Conservation (phyloP, 2,113 vertebrate species). For the Dicrurus megarhynchus region DNA sequence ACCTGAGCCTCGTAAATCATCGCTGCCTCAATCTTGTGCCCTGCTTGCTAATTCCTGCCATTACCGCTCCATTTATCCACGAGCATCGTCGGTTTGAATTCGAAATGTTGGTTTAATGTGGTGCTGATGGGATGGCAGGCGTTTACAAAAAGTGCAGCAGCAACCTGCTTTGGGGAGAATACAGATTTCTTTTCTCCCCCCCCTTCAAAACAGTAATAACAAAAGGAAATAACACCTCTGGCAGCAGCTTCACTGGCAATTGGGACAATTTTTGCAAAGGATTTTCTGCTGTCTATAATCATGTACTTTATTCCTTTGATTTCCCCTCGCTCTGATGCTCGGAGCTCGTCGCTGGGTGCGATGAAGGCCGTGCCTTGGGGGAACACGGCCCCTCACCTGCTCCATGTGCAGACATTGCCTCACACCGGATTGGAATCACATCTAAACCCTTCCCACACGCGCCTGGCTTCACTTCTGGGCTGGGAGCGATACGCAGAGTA, state of each 20-base stretch:
- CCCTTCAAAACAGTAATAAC: not conserved
- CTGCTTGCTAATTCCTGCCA: constrained; percentile 45
- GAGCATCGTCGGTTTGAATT: not conserved
- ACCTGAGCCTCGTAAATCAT: constrained; percentile 42
- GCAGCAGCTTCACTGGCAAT: constrained; percentile 22
- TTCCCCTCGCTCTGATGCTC: not conserved
- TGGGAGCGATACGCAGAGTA: accelerated
- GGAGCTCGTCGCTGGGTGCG: not conserved
- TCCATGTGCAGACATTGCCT: not conserved
- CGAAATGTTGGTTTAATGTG: constrained; percentile 25
- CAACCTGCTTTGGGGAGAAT: not conserved
- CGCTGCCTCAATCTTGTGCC: not conserved
- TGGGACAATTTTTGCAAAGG: not conserved
- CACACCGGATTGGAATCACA: accelerated
- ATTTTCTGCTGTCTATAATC: not conserved
- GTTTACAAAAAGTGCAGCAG: not conserved
- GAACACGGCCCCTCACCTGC: not conserved
- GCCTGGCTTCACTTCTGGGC: not conserved
- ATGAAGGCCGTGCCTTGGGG: not conserved
- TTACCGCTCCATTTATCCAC: constrained; percentile 28
- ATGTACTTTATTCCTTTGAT: constrained; percentile 14
- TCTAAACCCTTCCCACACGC: not conserved
- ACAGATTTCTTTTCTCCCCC: not conserved
- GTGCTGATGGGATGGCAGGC: constrained; percentile 18
- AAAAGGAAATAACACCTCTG: not conserved